Percentiles rank a stretch among this genome's conserved stretches.
Conservation (phyloP, 2,888 invertebrate species). For the Eupithecia exiguata region DNA sequence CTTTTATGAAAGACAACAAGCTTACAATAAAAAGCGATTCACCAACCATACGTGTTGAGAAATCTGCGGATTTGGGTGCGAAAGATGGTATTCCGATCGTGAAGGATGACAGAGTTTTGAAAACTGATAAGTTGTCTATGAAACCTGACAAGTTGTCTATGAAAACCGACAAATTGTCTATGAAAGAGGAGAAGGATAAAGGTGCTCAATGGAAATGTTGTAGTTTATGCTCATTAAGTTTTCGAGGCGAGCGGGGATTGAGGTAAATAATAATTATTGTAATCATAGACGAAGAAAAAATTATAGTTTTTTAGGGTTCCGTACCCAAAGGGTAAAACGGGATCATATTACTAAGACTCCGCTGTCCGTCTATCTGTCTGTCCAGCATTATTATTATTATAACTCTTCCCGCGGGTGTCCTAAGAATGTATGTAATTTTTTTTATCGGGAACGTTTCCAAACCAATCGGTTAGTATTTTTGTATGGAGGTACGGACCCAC, state of each 20-base stretch:
- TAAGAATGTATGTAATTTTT: no score
- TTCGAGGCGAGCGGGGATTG: constrained; percentile 69
- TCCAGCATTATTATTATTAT: no score
- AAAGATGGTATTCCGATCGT: constrained; percentile 16
- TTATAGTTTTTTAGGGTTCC: no score
- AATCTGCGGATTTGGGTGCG: constrained; percentile 18
- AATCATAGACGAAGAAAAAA: no score
- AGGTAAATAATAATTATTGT: constrained; percentile 61
- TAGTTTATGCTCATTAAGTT: constrained; percentile 62
- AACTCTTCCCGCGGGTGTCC: no score
- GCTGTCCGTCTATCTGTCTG: no score
- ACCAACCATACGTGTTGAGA: not conserved
- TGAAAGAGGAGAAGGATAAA: constrained; percentile 23
- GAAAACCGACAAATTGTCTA: constrained; percentile 35
- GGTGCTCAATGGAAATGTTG: constrained; percentile 57
- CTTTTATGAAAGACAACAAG: constrained; percentile 33
- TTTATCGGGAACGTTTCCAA: no score
- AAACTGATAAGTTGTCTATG: constrained; percentile 34
- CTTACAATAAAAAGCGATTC: constrained; percentile 29
- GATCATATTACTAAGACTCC: no score
- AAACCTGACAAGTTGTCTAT: constrained; percentile 35
- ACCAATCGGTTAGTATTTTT: no score
- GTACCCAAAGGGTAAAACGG: no score
- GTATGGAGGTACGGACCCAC: no score
- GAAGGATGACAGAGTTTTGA: constrained; percentile 8